phyloP scores from a whole-genome alignment of 2,113 vertebrate genomes.

The Poecile atricapillus region DNA sequence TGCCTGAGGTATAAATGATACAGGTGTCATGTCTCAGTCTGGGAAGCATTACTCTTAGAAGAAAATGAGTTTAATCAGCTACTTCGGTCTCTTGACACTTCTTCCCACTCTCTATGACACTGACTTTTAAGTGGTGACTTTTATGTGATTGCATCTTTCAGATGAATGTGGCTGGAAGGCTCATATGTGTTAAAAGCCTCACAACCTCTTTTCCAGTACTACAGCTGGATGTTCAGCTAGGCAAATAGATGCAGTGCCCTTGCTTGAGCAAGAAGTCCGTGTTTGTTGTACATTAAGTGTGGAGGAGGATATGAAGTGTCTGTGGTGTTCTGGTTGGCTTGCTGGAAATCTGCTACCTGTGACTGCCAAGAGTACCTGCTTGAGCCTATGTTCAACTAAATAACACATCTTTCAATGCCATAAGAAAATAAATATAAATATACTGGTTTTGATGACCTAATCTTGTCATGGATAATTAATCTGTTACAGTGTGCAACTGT shows the following conservation, averaged over 20 bases:
- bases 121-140: not conserved
- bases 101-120: not conserved
- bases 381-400: not conserved
- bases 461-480: not conserved
- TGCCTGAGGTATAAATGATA: not conserved
- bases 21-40: not conserved
- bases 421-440: not conserved
- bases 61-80: not conserved
- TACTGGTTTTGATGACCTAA: not conserved
- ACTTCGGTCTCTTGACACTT: not conserved
- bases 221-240: not conserved
- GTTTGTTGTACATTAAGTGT: fast-evolving
- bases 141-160: not conserved
- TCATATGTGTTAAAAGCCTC: not conserved
- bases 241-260: not conserved
- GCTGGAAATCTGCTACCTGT: not conserved
- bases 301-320: not conserved
- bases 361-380: not conserved
- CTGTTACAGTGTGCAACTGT: not conserved
- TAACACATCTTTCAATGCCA: fast-evolving
- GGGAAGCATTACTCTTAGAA: not conserved
- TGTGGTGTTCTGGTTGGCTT: not conserved
- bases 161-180: not conserved
- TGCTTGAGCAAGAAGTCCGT: not conserved
- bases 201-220: not conserved